Evolutionary conservation across 2,797 vertebrate species (phyloP), one percentile per base, ranked within the genome.

Genomic region (Microctenopoma steveboyesi): DNA sequence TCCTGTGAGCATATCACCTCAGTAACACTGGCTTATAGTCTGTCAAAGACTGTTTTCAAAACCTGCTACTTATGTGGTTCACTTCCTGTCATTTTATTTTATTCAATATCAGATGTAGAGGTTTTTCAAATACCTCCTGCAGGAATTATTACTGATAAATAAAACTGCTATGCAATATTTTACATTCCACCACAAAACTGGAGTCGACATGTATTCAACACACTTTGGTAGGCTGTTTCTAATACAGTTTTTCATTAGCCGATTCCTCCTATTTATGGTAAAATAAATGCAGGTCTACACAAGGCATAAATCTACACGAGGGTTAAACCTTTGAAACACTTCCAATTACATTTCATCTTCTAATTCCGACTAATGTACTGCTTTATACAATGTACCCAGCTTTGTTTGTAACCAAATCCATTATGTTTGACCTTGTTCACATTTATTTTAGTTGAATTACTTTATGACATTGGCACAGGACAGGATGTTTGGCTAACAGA

Each of bases 391-490:
- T 71, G 55, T 70, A 25, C 35, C 37, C 0, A 61, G 70, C 53
- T 73, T 80, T 85, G 65, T 87, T 82, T 85, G 75, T 62, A 59
- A 62, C 59, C 65, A 43, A 43, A 77, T 80, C 76, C 76, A 88
- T 88, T 85, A 84, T 39, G 47, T 43, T 35, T 76, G 82, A 86
- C 86, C 81, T 83, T 73, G 55, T 76, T 80, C 67, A 67, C 72
- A 81, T 88, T 76, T 75, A 85, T 84, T 80, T 82, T 37, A 67
- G 42, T 55, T 69, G 76, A 83, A 91, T 82, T 83, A 71, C 73
- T 88, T 80, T 55, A 74, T 62, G 86, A 81, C 83, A 74, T 76
- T 83, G 82, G 79, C 56, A 61, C 50, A 72, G 74, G 66, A 74
- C 64, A 60, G 56, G 57, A 79, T 61, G 59, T 74, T 82, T 84